Evolutionary conservation across 2,113 vertebrate species (phyloP), one percentile per base, ranked within the genome.

Genomic region (Andinoacara biseriatus): DNA sequence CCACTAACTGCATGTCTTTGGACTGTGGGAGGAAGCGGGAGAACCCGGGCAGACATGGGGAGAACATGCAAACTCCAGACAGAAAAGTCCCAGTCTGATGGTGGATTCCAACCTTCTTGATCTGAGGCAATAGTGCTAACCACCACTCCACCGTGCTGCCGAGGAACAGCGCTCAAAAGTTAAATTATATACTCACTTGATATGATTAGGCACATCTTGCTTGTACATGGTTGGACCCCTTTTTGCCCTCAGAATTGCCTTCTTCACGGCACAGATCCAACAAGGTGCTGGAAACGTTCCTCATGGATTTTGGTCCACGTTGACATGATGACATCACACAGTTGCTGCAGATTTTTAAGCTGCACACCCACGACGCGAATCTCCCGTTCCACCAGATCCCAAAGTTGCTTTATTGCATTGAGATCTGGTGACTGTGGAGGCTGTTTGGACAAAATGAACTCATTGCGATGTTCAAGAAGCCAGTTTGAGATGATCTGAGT

Each of bases 191-290:
- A 38, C 35, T 38, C 35, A 7, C n/a, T n/a, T n/a, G n/a, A n/a
- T n/a, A n/a, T n/a, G n/a, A 63, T 63, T 63, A 43, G 62, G 15
- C 17, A 10, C 62, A 65, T 22, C 38, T 15, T 0, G 35, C 22
- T 0, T 20, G 9, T 43, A 43, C 24, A n/a, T 10, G n/a, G n/a
- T 65, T 65, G 14, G 24, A 24, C n/a, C 38, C 0, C n/a, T 43
- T 65, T 3, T 40, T 65, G 7, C 35, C 35, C 43, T 43, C 3
- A 24, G 61, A 65, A 43, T 22, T 29, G 24, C 40, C 43, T 43
- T 69, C 40, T 49, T 69, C 63, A 0, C 18, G 63, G 40, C 63
- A 67, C 40, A 49, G 22, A 46, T 49, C 46, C 22, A 46, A 3
- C 38, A 18, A 67, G 14, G 38, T 46, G n/a, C 17, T 67, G 1